A percentile compares a stretch with the other conserved stretches of the same genome.
Evolutionary conservation across 2,888 invertebrate species (phyloP).

Genomic region (Caenorhabditis sp.): DNA sequence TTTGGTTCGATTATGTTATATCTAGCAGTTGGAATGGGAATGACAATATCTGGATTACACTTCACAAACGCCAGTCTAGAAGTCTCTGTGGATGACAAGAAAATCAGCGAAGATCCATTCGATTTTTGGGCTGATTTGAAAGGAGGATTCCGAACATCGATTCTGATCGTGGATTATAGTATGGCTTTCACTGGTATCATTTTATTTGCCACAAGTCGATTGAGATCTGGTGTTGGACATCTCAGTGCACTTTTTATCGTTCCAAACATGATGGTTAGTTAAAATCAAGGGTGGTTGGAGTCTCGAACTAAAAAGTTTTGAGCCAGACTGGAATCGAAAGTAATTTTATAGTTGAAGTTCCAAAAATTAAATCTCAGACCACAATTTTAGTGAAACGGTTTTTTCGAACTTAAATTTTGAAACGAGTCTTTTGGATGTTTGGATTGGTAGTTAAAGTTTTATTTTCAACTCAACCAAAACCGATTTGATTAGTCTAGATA

Average conservation of each 20-base stretch:
- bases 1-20: constrained; percentile 40
- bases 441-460: too few species aligned
- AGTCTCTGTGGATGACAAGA: constrained; percentile 20
- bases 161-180: constrained; percentile 53
- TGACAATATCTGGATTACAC: constrained; percentile 35
- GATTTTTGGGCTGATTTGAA: constrained; percentile 56
- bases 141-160: constrained; percentile 50
- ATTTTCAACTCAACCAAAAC: too few species aligned
- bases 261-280: constrained; percentile 40
- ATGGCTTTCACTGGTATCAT: constrained; percentile 53
- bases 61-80: constrained; percentile 14
- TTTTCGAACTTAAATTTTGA: too few species aligned
- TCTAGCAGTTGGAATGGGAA: constrained; percentile 33
- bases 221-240: constrained; percentile 45
- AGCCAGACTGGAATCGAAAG: too few species aligned
- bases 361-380: background rate
- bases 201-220: constrained; percentile 46
- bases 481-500: too few species aligned
- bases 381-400: too few species aligned
- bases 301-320: too few species aligned
- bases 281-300: too few species aligned
- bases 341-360: too few species aligned
- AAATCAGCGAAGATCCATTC: constrained; percentile 41
- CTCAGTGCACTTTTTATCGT: constrained; percentile 39
- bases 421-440: too few species aligned